Percentiles rank a stretch among this genome's conserved stretches.
These are phyloP conservation scores for Sphaerophoria rueppellii DNA, from an alignment of 2,888 invertebrate genomes.

Conservation along the genomic window DNA sequence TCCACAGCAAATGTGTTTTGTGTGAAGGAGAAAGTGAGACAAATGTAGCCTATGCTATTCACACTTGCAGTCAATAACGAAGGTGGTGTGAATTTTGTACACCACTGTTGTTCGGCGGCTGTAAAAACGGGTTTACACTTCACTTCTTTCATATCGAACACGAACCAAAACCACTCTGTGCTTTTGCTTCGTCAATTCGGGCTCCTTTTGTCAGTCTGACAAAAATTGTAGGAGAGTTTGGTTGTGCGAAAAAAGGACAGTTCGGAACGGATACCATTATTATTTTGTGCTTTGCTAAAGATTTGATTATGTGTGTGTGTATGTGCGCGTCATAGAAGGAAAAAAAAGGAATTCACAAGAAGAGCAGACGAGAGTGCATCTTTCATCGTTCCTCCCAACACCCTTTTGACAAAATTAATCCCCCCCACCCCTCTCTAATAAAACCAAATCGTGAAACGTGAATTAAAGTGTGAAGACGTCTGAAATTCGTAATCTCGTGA, in stretches of 20 bases:
- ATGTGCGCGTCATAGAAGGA: constrained; percentile 38
- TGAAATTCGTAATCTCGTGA: too few species aligned
- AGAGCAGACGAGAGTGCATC: constrained; percentile 41
- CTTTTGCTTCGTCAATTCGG: constrained; percentile 28
- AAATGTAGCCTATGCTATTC: constrained; percentile 4
- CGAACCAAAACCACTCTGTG: constrained; percentile 9
- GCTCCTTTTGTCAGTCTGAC: constrained; percentile 74
- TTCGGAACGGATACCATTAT: background rate
- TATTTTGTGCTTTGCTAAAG: constrained; percentile 20
- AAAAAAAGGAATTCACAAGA: constrained; percentile 39
- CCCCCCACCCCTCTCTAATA: background rate
- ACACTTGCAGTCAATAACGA: constrained; percentile 28
- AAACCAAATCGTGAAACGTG: background rate
- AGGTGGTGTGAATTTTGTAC: constrained; percentile 51
- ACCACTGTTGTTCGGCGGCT: constrained; percentile 56
- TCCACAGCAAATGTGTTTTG: constrained; percentile 15
- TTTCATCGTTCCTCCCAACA: background rate
- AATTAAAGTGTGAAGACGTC: background rate
- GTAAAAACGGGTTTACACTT: constrained; percentile 52
- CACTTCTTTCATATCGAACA: constrained; percentile 1
- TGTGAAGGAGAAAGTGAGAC: constrained; percentile 29
- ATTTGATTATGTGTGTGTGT: constrained; percentile 51
- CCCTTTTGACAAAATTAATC: constrained; percentile 10
- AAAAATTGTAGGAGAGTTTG: constrained; percentile 76
- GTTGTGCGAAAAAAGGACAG: constrained; percentile 50